Percentiles rank a stretch among this genome's conserved stretches.
phyloP scores from a whole-genome alignment of 2,797 vertebrate genomes.

The Syngnathus rostellatus region DNA sequence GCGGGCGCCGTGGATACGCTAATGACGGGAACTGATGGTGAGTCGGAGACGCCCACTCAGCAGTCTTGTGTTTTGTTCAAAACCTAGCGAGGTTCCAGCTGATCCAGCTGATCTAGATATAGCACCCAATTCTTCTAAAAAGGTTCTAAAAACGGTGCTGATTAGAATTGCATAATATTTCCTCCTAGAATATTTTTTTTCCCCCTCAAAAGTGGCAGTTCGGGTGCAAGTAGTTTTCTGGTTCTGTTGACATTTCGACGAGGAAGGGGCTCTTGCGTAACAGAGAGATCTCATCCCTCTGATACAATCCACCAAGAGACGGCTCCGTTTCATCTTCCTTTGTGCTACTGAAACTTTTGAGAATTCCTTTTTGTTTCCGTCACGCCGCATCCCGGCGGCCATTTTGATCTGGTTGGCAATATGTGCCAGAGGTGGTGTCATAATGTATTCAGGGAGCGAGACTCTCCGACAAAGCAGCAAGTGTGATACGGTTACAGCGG shows the following conservation, averaged over 20 bases:
- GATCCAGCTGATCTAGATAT: background rate
- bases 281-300: background rate
- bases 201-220: background rate
- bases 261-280: background rate
- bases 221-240: background rate
- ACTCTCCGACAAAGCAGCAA: conserved; percentile 11
- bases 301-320: background rate
- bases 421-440: background rate
- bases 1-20: background rate
- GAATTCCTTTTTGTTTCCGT: background rate
- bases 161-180: background rate
- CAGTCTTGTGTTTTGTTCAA: conserved; percentile 4
- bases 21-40: conserved; percentile 7
- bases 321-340: background rate
- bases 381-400: background rate
- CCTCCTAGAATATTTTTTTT: background rate
- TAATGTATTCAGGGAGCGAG: conserved; percentile 2
- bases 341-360: background rate
- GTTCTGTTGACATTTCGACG: background rate
- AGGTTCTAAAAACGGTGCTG: too few relatives aligned
- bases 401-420: background rate
- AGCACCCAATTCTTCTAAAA: too few relatives aligned
- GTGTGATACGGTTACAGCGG: conserved; percentile 8
- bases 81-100: background rate
- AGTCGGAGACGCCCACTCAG: background rate